Percentiles rank a stretch among this genome's conserved stretches.
phyloP scores from a whole-genome alignment of 2,113 vertebrate genomes.

The Tylochromis polylepis region DNA sequence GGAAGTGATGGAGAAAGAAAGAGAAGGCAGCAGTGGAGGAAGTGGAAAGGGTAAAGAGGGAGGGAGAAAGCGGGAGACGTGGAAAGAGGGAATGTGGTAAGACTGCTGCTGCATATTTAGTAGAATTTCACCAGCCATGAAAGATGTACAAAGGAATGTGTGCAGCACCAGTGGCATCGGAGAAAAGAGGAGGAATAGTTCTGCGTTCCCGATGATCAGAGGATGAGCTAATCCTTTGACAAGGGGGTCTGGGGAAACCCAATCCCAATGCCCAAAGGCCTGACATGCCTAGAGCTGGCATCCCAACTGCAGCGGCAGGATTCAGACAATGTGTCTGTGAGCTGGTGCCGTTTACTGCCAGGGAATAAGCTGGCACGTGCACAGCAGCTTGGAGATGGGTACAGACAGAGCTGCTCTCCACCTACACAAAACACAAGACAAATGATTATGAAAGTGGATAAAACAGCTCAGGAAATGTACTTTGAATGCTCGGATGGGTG shows the following conservation, averaged over 20 bases:
- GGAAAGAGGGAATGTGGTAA: constrained; percentile 27
- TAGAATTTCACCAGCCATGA: constrained; percentile 59
- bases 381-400: constrained; percentile 33
- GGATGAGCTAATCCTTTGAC: constrained; percentile 70
- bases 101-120: constrained; percentile 52
- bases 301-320: constrained; percentile 54
- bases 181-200: constrained; percentile 53
- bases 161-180: constrained; percentile 26
- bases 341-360: constrained; percentile 40
- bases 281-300: constrained; percentile 66
- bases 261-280: constrained; percentile 62
- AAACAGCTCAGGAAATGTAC: constrained; percentile 7
- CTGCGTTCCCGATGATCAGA: constrained; percentile 60
- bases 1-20: constrained; percentile 53
- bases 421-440: constrained; percentile 26
- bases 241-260: constrained; percentile 65
- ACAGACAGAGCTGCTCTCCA: constrained; percentile 10
- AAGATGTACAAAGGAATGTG: constrained; percentile 62
- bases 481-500: neutral
- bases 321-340: constrained; percentile 58
- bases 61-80: neutral
- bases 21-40: constrained; percentile 11
- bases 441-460: constrained; percentile 13
- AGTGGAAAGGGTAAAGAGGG: neutral
- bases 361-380: constrained; percentile 34